These are phyloP conservation scores for Tiliacea citrago DNA, from an alignment of 2,888 invertebrate genomes.

Conservation along the genomic window DNA sequence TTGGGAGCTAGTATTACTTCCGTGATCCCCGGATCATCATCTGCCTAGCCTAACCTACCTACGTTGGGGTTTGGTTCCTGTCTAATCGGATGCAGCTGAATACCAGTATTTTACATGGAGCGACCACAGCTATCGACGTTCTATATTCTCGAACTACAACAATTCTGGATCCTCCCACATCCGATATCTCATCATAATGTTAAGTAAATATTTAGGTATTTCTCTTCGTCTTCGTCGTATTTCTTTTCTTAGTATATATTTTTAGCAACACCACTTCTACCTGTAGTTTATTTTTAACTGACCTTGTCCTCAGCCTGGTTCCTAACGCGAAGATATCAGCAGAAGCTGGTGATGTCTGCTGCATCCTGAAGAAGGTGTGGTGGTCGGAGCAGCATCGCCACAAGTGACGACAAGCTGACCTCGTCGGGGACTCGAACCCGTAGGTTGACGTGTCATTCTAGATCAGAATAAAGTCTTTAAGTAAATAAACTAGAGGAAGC, in stretches of 20 bases:
- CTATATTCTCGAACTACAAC: not conserved
- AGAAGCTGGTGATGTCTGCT: constrained; percentile 94
- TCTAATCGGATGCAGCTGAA: not conserved
- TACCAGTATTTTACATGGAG: not conserved
- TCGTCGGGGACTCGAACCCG: constrained; percentile 98
- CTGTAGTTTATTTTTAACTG: constrained; percentile 51
- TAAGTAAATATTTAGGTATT: not conserved
- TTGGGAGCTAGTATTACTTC: too few species aligned
- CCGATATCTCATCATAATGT: not conserved
- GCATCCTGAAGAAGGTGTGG: constrained; percentile 97
- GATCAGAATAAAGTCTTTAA: constrained; percentile 2
- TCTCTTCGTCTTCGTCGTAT: too few species aligned
- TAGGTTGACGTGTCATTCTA: constrained; percentile 99
- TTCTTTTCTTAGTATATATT: not conserved
- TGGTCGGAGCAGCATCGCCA: constrained; percentile 99
- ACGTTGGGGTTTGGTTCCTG: too few species aligned
- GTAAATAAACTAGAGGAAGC: not conserved
- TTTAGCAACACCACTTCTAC: not conserved
- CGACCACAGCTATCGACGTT: not conserved
- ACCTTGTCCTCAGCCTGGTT: constrained; percentile 95
- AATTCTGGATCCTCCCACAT: too few species aligned
- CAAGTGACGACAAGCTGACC: constrained; percentile 97
- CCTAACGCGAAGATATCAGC: constrained; percentile 95
- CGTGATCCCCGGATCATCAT: too few species aligned
- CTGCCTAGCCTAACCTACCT: too few species aligned